phyloP scores from a whole-genome alignment of 2,888 invertebrate genomes.

The Brachypalpus laphriformis region DNA sequence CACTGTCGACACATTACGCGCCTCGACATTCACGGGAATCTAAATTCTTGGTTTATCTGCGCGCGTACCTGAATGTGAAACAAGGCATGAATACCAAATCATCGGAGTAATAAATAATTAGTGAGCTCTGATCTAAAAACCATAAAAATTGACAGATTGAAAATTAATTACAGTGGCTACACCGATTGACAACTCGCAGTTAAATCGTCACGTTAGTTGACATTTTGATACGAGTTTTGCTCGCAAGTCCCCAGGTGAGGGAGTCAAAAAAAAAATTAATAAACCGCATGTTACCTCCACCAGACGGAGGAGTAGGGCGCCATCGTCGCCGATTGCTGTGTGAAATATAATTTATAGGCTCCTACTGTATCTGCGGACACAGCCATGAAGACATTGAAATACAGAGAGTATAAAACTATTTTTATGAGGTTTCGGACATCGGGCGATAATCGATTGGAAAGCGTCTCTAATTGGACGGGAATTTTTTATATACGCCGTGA shows the following conservation, averaged over 20 bases:
- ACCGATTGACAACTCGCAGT: constrained; percentile 47
- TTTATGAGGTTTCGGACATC: constrained; percentile 51
- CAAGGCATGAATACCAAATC: constrained; percentile 58
- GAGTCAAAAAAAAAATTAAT: too few relatives aligned
- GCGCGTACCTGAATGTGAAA: constrained; percentile 29
- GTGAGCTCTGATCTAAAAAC: constrained; percentile 57
- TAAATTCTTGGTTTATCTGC: constrained; percentile 3
- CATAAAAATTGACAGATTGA: constrained; percentile 64
- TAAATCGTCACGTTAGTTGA: constrained; percentile 46
- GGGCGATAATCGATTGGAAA: constrained; percentile 61
- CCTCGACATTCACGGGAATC: constrained; percentile 19
- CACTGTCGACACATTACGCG: constrained; percentile 3
- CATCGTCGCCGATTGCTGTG: constrained; percentile 25
- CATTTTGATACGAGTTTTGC: constrained; percentile 27
- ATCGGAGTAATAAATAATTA: constrained; percentile 51
- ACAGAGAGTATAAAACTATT: constrained; percentile 45
- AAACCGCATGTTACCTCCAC: neutral
- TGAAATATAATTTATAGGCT: constrained; percentile 61
- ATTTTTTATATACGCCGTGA: constrained; percentile 57
- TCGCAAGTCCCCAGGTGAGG: neutral
- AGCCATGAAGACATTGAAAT: constrained; percentile 2
- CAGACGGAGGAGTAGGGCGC: constrained; percentile 17
- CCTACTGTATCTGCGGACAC: constrained; percentile 48
- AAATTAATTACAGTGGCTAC: constrained; percentile 40
- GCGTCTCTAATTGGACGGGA: constrained; percentile 60